Percentiles rank a stretch among this genome's conserved stretches.
These are phyloP conservation scores for Grallaria varia DNA, from an alignment of 2,113 vertebrate genomes.

Conservation along the genomic window DNA sequence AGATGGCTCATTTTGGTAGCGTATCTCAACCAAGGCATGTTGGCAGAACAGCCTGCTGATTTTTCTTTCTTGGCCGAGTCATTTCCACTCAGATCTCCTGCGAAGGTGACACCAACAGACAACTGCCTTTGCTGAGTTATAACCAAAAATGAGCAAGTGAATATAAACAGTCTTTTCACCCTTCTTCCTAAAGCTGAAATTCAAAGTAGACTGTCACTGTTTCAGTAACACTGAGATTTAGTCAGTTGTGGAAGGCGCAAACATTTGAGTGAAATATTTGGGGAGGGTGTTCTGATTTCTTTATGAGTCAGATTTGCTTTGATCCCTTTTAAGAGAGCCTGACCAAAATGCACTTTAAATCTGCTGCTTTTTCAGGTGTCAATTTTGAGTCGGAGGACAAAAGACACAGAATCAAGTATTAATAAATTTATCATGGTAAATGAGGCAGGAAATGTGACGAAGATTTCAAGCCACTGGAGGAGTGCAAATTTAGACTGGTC, in stretches of 20 bases:
- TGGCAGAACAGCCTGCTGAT: background rate
- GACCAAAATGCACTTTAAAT: background rate
- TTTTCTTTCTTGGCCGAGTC: background rate
- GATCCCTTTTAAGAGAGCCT: background rate
- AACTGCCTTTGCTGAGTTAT: background rate
- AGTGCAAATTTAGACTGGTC: background rate
- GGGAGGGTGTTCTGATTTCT: background rate
- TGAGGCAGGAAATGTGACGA: background rate
- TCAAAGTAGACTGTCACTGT: background rate
- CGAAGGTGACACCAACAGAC: background rate
- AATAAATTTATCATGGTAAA: background rate
- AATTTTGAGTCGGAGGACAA: background rate
- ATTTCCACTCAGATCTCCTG: background rate
- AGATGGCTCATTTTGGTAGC: slow-evolving; percentile 11
- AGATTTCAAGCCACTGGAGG: background rate
- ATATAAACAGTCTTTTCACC: background rate
- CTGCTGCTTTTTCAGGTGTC: background rate
- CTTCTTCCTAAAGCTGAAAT: background rate
- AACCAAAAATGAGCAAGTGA: background rate
- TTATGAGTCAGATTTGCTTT: background rate
- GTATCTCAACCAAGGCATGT: background rate
- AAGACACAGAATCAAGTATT: background rate
- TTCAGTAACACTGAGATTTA: background rate
- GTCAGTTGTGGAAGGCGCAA: background rate
- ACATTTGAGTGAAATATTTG: background rate